Evolutionary conservation across 2,888 invertebrate species (phyloP), one percentile per base, ranked within the genome.

Genomic region (Trichacis sp.): DNA sequence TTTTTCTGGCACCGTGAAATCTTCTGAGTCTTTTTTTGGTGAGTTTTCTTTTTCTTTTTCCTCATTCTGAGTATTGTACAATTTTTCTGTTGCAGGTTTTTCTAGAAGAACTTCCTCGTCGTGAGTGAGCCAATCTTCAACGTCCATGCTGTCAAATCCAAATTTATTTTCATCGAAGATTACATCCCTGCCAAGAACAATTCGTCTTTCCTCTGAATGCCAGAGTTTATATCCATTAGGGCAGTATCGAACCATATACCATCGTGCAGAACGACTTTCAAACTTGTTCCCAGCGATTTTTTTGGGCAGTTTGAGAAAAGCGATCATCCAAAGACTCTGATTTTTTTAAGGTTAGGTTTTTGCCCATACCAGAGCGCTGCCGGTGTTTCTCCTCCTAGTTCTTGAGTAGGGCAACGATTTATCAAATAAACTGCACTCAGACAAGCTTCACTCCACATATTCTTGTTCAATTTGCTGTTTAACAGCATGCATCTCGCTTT

Each of bases 401-500:
- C 61, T 5, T 48, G 30, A 11, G 73, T 75, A 5, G 73, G 73
- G 55, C 71, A 68, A 57, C 74, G 36, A 57, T 75, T 78, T 8
- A 69, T 59, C 9, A 76, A 33, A 43, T 77, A 79, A 0, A 71
- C 64, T 3, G 74, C 71, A 5, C 72, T 55, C n/a, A 29, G 17
- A 2, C 66, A 64, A 9, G 73, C 71, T 56, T 74, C 81, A 33
- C 77, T 76, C 82, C 81, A 84, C 11, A 45, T 8, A 4, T 18
- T 12, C 45, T 82, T 80, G 18, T 69, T 60, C 12, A 80, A 60
- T 33, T 75, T 70, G 6, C 77, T 75, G 53, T 76, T 71, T 55
- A 58, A 59, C 50, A 84, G 9, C 73, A 81, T 76, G 36, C 78
- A 51, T 43, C 81, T 73, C 52, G 79, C 78, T 67, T 77, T 82